Base-by-base conservation (phyloP, 2,888 invertebrate species). In the Chrysolina americana region DNA sequence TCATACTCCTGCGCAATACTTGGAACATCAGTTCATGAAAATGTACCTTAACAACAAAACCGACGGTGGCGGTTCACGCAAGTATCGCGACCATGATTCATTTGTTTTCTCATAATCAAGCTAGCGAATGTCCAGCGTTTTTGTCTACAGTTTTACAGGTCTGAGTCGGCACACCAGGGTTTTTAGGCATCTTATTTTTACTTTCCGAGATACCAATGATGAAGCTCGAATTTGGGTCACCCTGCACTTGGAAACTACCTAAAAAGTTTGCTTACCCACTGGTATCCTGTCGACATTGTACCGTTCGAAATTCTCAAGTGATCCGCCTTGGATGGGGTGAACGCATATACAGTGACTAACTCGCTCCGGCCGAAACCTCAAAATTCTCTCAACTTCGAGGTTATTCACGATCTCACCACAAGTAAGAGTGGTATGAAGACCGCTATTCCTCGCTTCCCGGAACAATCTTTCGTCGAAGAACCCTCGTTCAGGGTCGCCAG, bases 311-410 rank as follows among this genome's bases (percentile, higher is more conserved):
- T 92, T 88, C 65, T 89, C 88, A 41, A 90, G 83, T 28, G 90
- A 91, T 1, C 94, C 94, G 44, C 92, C 91, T 81, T 89, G 89
- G 64, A 88, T 87, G 4, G 93, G 92, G 86, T 94, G 94, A 68
- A 97, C 89, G 85, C 91, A 95, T 3, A 94, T 94, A 5, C 94
- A 96, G 89, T 97, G 97, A 0, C 97, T 97, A 79, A 97, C 91
- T 73, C 97, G 90, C 63, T 96, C 92, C 69, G 96, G 95, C 71
- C 90, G 90, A 83, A 95, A 94, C 66, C 91, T 85, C 13, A 95
- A 84, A 88, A 97, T 93, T 80, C 92, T 90, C 41, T 88, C 80
- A 0, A 93, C 90, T 89, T 97, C 95, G 2, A 87, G 80, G 23
- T 91, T 89, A 83, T 94, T 94, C 64, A 90, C 89, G 19, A 96